Conservation (phyloP, 2,797 vertebrate species). For the Acipenser transmontanus region DNA sequence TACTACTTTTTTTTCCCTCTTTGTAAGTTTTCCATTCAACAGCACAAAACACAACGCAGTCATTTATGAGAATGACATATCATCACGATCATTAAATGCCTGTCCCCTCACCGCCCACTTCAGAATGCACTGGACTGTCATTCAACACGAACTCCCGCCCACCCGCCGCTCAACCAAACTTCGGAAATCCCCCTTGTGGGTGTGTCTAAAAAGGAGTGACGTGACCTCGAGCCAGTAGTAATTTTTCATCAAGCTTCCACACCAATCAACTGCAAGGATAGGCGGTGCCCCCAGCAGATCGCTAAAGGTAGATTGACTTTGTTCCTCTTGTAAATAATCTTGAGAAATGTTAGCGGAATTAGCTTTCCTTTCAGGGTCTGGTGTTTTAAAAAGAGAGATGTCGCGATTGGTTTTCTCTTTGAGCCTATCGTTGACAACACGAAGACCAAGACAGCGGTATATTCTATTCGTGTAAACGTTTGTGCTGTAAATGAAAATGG, state of each 20-base stretch:
- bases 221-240: conserved; percentile 41
- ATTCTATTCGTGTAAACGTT: too few relatives aligned
- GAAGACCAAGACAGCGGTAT: too few relatives aligned
- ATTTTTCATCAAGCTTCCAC: background rate
- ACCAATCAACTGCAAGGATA: conserved; percentile 10
- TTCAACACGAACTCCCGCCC: conserved; percentile 1
- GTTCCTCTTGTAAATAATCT: conserved; percentile 52
- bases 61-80: background rate
- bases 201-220: conserved; percentile 24
- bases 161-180: conserved; percentile 48
- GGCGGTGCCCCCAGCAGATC: too few relatives aligned
- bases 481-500: too few relatives aligned
- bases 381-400: too few relatives aligned
- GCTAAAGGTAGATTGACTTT: conserved; percentile 31
- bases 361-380: too few relatives aligned
- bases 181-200: conserved; percentile 58
- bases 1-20: too few relatives aligned
- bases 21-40: too few relatives aligned
- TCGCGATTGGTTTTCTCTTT: too few relatives aligned
- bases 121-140: background rate
- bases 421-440: too few relatives aligned
- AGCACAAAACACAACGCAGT: background rate
- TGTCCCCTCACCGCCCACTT: background rate
- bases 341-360: background rate
- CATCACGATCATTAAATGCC: background rate